Evolutionary conservation across 2,888 invertebrate genomes (phyloP).

Genomic region (Mesorhabditis sp.): DNA sequence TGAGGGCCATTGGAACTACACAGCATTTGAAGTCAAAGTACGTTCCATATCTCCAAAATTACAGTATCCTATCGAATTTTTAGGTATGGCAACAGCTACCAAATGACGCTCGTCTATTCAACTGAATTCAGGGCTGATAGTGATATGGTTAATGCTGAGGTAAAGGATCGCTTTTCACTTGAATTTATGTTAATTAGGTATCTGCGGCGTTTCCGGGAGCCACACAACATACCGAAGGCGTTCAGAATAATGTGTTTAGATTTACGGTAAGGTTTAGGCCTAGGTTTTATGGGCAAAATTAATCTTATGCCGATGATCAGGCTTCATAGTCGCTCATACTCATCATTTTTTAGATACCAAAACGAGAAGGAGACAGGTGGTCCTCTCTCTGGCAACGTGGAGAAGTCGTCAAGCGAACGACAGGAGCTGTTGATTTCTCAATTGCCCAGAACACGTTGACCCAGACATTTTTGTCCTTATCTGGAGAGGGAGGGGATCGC

Average conservation of each 20-base stretch:
- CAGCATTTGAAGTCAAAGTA: conserved; percentile 51
- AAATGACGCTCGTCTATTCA: conserved; percentile 25
- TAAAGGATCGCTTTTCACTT: too few relatives aligned
- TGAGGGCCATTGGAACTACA: conserved; percentile 50
- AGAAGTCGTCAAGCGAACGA: background rate
- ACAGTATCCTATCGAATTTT: conserved; percentile 10
- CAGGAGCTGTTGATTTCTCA: background rate
- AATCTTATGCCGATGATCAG: too few relatives aligned
- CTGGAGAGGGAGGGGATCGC: background rate
- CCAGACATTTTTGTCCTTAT: background rate
- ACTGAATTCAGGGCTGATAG: background rate
- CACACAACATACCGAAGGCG: background rate
- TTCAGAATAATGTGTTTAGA: background rate
- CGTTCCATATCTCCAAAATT: conserved; percentile 9
- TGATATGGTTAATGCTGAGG: too few relatives aligned
- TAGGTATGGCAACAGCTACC: conserved; percentile 44
- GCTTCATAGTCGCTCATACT: background rate
- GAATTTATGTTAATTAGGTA: background rate
- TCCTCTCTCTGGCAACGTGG: conserved; percentile 12
- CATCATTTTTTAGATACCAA: conserved; percentile 28
- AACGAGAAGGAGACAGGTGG: conserved; percentile 34
- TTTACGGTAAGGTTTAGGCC: background rate
- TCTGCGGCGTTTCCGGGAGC: background rate
- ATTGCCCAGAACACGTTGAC: background rate
- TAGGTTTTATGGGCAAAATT: background rate